Conservation (phyloP, 2,113 vertebrate genomes). For the Fregetta grallaria region DNA sequence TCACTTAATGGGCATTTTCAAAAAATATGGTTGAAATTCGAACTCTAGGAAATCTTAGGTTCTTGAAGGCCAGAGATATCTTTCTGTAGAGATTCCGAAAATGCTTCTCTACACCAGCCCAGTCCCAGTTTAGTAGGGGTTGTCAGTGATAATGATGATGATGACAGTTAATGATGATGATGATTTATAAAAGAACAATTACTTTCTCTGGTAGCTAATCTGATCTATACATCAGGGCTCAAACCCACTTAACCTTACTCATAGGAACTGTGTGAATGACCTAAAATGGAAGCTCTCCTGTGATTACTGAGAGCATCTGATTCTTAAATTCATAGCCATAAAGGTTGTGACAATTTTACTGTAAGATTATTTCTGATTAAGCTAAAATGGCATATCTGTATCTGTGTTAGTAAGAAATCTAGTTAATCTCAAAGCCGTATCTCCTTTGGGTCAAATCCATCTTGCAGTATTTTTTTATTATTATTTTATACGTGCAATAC, state of each 20-base stretch:
- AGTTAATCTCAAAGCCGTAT: not conserved
- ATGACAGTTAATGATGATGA: not conserved
- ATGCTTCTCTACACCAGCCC: not conserved
- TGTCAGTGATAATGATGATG: not conserved
- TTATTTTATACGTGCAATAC: not conserved
- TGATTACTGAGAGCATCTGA: not conserved
- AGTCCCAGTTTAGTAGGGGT: not conserved
- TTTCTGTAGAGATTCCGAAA: not conserved
- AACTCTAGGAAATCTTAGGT: not conserved
- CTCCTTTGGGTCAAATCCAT: not conserved
- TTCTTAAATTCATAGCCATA: not conserved
- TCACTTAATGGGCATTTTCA: not conserved
- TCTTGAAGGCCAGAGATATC: not conserved
- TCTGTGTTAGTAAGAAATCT: not conserved
- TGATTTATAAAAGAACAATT: not conserved
- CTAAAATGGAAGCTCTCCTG: not conserved
- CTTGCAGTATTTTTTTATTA: not conserved
- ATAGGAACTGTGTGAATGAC: not conserved
- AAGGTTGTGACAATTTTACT: not conserved
- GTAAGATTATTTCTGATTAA: not conserved
- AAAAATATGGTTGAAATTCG: not conserved
- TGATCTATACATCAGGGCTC: not conserved
- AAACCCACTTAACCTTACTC: not conserved
- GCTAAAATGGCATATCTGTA: not conserved
- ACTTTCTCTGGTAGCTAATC: not conserved